Evolutionary conservation across 2,113 vertebrate genomes (phyloP).

Genomic region (Eleginops maclovinus): DNA sequence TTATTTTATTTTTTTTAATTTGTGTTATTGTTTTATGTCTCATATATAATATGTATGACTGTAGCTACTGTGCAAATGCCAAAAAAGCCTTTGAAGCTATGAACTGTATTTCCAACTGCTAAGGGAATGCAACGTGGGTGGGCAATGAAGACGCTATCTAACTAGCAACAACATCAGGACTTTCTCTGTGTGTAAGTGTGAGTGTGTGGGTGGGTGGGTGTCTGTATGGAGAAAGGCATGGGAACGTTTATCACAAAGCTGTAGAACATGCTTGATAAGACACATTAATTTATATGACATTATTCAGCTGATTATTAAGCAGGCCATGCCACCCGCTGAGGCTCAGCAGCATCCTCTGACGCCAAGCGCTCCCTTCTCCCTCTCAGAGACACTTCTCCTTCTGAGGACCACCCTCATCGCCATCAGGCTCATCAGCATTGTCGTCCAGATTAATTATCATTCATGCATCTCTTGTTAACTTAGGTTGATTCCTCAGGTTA

Average conservation of each 20-base stretch:
- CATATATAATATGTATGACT: too few species aligned
- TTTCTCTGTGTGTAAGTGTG: not conserved
- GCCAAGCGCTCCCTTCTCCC: conserved; percentile 32
- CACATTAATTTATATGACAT: conserved; percentile 48
- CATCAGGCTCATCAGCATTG: not conserved
- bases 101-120: too few species aligned
- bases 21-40: too few species aligned
- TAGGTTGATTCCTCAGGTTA: not conserved
- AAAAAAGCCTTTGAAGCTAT: too few species aligned
- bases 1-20: too few species aligned
- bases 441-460: not conserved
- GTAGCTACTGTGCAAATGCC: too few species aligned
- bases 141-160: not conserved
- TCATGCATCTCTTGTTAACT: not conserved
- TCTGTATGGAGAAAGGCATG: not conserved
- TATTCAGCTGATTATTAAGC: conserved; percentile 45
- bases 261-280: conserved; percentile 44
- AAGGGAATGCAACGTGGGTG: not conserved
- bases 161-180: not conserved
- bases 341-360: conserved; percentile 29
- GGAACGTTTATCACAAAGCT: conserved; percentile 27
- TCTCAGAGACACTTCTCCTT: conserved; percentile 4
- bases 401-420: not conserved
- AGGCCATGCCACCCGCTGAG: conserved; percentile 50
- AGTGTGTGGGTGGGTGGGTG: not conserved